Percentiles rank a stretch among this genome's conserved stretches.
Conservation (phyloP, 2,113 vertebrate species). For the Prinia subflava region DNA sequence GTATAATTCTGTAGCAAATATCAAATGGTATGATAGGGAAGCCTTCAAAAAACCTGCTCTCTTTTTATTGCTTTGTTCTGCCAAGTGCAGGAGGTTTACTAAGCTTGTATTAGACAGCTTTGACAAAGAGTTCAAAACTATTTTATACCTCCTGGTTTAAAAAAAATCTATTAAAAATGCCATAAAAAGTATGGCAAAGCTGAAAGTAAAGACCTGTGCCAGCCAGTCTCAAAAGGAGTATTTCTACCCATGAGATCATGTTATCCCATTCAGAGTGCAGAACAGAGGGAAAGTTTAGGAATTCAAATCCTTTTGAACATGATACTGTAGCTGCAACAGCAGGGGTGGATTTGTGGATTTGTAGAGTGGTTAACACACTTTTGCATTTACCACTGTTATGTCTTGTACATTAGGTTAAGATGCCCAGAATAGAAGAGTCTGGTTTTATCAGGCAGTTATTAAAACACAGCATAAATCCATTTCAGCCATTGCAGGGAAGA, state of each 20-base stretch:
- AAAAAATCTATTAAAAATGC: conserved; percentile 64
- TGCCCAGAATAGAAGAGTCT: neutral
- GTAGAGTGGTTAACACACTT: conserved; percentile 11
- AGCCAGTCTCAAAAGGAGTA: conserved; percentile 55
- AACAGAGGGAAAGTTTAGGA: conserved; percentile 53
- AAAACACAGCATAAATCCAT: neutral
- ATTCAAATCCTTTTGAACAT: conserved; percentile 51
- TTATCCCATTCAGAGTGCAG: conserved; percentile 54
- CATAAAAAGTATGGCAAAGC: conserved; percentile 7
- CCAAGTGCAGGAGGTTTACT: conserved; percentile 35
- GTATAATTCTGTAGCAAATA: conserved; percentile 34
- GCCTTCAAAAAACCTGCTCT: conserved; percentile 34
- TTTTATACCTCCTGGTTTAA: conserved; percentile 52
- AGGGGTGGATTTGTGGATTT: conserved; percentile 44
- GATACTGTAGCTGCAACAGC: conserved; percentile 38
- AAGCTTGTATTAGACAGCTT: conserved; percentile 44
- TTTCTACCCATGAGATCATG: conserved; percentile 53
- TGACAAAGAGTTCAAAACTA: conserved; percentile 46
- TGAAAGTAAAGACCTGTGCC: conserved; percentile 46
- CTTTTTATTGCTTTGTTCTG: conserved; percentile 30
- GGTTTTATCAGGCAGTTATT: neutral
- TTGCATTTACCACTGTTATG: neutral
- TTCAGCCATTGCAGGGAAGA: neutral
- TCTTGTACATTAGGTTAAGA: neutral
- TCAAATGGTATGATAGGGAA: neutral